These are phyloP conservation scores for Pelecanus crispus DNA, from an alignment of 2,113 vertebrate species.

Conservation along the genomic window DNA sequence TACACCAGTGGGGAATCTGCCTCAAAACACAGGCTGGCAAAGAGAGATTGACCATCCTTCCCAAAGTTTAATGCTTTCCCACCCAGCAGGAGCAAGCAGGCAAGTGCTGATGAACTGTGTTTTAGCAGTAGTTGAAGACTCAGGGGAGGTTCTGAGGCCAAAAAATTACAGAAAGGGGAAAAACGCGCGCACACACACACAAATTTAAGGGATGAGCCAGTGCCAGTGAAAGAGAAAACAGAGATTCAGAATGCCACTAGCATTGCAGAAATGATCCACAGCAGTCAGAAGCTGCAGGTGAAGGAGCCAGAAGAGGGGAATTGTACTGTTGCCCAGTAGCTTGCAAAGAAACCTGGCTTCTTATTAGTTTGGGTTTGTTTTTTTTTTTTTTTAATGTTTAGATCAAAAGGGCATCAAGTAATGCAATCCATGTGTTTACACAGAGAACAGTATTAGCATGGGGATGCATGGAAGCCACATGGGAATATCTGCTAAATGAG, in stretches of 20 bases:
- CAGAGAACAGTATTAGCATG: background rate
- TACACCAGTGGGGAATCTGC: background rate
- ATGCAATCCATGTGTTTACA: conserved; percentile 44
- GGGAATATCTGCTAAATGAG: conserved; percentile 50
- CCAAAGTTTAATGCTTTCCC: background rate
- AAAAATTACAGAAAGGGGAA: background rate
- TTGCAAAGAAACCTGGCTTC: conserved; percentile 27
- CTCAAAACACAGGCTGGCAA: background rate
- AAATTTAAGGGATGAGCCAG: background rate
- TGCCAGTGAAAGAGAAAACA: background rate
- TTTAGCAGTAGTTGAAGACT: background rate
- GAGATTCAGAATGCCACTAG: background rate
- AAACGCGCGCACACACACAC: background rate
- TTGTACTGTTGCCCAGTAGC: conserved; percentile 9
- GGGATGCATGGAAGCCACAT: conserved; percentile 51
- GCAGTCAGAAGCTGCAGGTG: background rate
- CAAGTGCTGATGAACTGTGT: background rate
- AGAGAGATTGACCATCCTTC: background rate
- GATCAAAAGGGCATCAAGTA: conserved; percentile 53
- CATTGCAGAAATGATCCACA: background rate
- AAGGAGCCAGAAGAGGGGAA: background rate
- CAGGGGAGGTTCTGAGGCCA: background rate
- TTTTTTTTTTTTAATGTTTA: background rate
- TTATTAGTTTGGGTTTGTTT: background rate
- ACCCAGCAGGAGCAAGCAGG: background rate